Evolutionary conservation across 1,140 invertebrate genomes (phyloP).

Genomic region (Sesamia nonagrioides): DNA sequence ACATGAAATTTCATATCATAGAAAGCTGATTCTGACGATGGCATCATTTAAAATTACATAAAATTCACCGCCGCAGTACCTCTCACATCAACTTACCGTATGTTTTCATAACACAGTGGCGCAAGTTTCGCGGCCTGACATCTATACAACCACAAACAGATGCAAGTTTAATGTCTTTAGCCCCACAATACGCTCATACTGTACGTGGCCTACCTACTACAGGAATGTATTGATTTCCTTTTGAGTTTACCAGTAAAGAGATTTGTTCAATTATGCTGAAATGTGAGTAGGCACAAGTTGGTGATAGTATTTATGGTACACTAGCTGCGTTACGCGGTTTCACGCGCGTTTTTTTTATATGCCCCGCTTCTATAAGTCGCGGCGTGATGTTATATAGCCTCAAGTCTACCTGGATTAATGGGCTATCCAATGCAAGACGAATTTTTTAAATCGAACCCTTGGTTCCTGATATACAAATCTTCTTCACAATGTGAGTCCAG

Average conservation of each 20-base stretch:
- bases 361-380: too few species aligned
- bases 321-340: too few species aligned
- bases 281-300: background rate
- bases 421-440: too few species aligned
- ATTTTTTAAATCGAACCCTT: too few species aligned
- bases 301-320: background rate
- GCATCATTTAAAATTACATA: too few species aligned
- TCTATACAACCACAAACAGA: conserved; percentile 73
- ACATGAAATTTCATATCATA: too few species aligned
- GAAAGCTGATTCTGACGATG: too few species aligned
- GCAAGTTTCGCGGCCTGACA: conserved; percentile 62
- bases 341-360: too few species aligned
- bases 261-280: conserved; percentile 18
- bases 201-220: conserved; percentile 42
- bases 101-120: conserved; percentile 33
- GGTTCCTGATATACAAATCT: too few species aligned
- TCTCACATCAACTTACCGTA: background rate
- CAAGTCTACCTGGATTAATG: too few species aligned
- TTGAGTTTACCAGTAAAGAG: conserved; percentile 19
- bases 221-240: conserved; percentile 40
- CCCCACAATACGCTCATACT: conserved; percentile 49
- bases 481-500: too few species aligned
- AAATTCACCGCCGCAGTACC: background rate
- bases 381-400: too few species aligned
- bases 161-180: conserved; percentile 76